Conservation (phyloP, 2,888 invertebrate genomes). For the Amaurobius ferox region DNA sequence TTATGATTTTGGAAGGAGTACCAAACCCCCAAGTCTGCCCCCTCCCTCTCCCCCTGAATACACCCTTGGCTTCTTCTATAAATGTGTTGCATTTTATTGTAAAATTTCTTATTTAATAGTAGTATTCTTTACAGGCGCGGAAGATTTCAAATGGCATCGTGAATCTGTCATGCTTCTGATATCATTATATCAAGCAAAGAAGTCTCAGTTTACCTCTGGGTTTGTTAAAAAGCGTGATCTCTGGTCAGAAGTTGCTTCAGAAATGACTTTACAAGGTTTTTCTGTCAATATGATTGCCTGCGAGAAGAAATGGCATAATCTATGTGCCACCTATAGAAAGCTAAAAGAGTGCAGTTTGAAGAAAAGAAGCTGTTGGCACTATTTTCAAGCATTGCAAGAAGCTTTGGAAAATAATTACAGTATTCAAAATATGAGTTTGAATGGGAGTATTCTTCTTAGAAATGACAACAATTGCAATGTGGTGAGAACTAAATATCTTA, state of each 20-base stretch:
- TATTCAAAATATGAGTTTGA: slow-evolving; percentile 4
- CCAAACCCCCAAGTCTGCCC: no score
- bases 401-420: not conserved
- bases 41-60: no score
- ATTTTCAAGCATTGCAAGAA: slow-evolving; percentile 24
- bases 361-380: slow-evolving; percentile 26
- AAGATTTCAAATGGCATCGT: slow-evolving; percentile 34
- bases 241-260: slow-evolving; percentile 31
- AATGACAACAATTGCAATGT: slow-evolving; percentile 3
- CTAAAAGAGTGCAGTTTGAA: slow-evolving; percentile 29
- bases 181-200: slow-evolving; percentile 25
- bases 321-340: slow-evolving; percentile 34
- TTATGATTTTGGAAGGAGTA: no score
- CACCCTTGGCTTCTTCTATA: no score
- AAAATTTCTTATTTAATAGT: no score
- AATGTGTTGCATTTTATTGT: no score
- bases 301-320: slow-evolving; percentile 41
- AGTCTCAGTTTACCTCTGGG: slow-evolving; percentile 26
- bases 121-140: slow-evolving; percentile 10
- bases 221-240: slow-evolving; percentile 39
- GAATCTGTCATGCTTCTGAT: slow-evolving; percentile 27
- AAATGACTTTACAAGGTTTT: slow-evolving; percentile 23
- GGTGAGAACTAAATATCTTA: no score
- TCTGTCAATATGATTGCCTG: slow-evolving; percentile 24
- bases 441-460: not conserved